Conservation (phyloP, 2,797 vertebrate species). For the Discoglossus pictus region DNA sequence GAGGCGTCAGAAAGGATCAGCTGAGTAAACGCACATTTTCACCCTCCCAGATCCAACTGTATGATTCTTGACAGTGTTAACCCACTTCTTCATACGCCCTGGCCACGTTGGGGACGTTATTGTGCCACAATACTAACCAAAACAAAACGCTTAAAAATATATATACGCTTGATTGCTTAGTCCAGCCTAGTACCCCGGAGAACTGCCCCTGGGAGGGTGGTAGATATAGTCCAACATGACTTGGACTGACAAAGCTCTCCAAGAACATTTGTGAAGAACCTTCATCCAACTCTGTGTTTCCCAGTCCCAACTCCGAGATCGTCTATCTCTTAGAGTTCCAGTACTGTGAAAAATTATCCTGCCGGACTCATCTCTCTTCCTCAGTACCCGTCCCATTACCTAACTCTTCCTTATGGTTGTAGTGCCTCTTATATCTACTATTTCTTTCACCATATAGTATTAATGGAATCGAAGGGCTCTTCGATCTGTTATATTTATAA, state of each 20-base stretch:
- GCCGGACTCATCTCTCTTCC: no score
- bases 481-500: no score
- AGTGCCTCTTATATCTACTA: no score
- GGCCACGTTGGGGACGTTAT: slow-evolving; percentile 22
- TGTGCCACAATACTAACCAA: slow-evolving; percentile 24
- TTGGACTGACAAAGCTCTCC: no score
- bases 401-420: no score
- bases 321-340: neutral
- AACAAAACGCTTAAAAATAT: slow-evolving; percentile 14
- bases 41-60: neutral
- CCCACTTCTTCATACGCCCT: slow-evolving; percentile 9
- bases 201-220: neutral
- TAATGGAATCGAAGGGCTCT: no score
- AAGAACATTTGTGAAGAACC: no score
- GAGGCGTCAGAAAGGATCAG: slow-evolving; percentile 86
- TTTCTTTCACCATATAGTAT: no score
- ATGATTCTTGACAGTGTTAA: neutral
- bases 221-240: neutral
- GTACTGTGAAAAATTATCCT: neutral
- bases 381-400: no score
- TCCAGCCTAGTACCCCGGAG: neutral
- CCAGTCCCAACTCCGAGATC: no score
- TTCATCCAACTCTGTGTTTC: no score
- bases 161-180: slow-evolving; percentile 4
- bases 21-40: slow-evolving; percentile 68